phyloP scores from a whole-genome alignment of 2,113 vertebrate genomes.

The Xenopus borealis region DNA sequence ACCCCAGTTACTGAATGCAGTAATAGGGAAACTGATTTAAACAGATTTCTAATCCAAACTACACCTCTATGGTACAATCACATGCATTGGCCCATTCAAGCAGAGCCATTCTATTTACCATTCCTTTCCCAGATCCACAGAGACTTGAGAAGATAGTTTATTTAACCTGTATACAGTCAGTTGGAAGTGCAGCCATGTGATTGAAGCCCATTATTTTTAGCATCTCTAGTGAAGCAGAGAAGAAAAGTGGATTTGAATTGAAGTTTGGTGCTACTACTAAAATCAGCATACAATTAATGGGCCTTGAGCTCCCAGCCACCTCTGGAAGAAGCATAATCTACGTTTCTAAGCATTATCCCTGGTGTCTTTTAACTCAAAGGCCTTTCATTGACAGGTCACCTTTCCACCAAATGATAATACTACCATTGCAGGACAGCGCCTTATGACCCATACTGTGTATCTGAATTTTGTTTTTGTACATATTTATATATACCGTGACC shows the following conservation, averaged over 20 bases:
- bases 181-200: background rate
- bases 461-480: constrained; percentile 3
- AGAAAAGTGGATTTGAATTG: background rate
- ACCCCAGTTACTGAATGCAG: no score
- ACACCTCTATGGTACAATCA: no score
- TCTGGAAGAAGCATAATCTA: background rate
- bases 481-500: constrained; percentile 40
- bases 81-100: no score
- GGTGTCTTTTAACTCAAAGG: background rate
- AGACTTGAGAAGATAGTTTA: background rate
- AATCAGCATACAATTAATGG: background rate
- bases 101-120: no score
- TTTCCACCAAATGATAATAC: background rate
- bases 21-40: no score
- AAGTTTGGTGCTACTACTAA: constrained; percentile 10
- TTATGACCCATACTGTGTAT: constrained; percentile 12
- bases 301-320: background rate
- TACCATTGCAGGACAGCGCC: constrained; percentile 12
- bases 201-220: background rate
- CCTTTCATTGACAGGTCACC: constrained; percentile 1
- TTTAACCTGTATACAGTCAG: background rate
- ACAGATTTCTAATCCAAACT: no score
- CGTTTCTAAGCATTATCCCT: background rate
- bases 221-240: background rate
- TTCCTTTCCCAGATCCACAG: no score